These are phyloP conservation scores for Allacma fusca DNA, from an alignment of 2,888 invertebrate species.

Conservation along the genomic window DNA sequence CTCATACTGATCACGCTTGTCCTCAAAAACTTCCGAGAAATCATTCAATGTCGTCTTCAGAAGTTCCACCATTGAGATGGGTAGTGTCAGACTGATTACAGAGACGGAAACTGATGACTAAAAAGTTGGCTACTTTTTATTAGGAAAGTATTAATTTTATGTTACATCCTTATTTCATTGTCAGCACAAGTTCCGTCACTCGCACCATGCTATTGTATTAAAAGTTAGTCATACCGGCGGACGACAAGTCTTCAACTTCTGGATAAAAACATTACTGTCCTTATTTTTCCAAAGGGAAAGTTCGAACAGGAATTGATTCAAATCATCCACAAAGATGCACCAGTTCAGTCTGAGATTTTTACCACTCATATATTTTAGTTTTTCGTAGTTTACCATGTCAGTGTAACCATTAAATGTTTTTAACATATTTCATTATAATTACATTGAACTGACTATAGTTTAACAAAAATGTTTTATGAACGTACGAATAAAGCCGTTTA, in stretches of 20 bases:
- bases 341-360: no score
- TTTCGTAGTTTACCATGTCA: background rate
- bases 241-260: conserved; percentile 6
- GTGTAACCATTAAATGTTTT: background rate
- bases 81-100: background rate
- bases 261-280: background rate
- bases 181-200: no score
- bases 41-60: conserved; percentile 6
- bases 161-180: no score
- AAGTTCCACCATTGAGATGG: background rate
- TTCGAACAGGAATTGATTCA: conserved; percentile 26
- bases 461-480: no score
- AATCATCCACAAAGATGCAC: conserved; percentile 32
- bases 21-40: conserved; percentile 14
- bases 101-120: conserved; percentile 36
- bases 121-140: background rate
- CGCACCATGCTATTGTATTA: no score
- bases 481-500: conserved; percentile 41
- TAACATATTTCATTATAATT: no score
- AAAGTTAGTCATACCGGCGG: conserved; percentile 23
- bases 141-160: no score
- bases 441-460: no score
- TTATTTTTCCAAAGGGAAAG: conserved; percentile 34
- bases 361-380: background rate
- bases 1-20: conserved; percentile 26